These are phyloP conservation scores for Riparia riparia DNA, from an alignment of 2,113 vertebrate genomes.

Conservation along the genomic window DNA sequence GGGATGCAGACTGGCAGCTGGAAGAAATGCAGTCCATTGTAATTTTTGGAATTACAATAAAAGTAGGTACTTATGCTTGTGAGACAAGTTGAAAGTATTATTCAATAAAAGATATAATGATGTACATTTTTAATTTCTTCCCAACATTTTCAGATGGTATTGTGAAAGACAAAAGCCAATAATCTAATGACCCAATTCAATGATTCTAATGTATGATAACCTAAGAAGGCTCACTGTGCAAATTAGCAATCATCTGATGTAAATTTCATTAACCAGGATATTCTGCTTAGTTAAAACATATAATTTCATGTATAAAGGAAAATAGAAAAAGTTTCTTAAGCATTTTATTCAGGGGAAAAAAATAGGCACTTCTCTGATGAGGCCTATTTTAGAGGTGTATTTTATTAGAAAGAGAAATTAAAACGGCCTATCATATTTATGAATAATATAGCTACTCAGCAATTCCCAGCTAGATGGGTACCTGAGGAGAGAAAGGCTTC, in stretches of 20 bases:
- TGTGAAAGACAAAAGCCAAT: background rate
- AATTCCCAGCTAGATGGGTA: background rate
- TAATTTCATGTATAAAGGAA: background rate
- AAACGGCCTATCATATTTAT: background rate
- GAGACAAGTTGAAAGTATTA: background rate
- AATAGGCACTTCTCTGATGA: background rate
- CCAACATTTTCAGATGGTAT: background rate
- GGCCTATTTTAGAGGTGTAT: background rate
- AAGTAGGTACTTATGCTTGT: background rate
- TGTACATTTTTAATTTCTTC: background rate
- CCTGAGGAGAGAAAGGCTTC: background rate
- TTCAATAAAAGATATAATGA: background rate
- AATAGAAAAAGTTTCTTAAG: background rate
- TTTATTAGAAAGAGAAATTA: background rate
- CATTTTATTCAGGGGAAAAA: background rate
- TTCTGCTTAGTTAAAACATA: background rate
- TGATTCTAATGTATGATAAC: background rate
- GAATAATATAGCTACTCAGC: background rate
- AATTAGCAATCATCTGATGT: background rate
- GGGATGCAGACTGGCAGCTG: background rate
- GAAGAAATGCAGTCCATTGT: background rate
- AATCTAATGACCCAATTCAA: background rate
- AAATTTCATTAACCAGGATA: background rate
- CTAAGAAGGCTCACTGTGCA: background rate
- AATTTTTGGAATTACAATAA: background rate